Conservation (phyloP, 2,113 vertebrate genomes). For the Rhabdornis inornatus region DNA sequence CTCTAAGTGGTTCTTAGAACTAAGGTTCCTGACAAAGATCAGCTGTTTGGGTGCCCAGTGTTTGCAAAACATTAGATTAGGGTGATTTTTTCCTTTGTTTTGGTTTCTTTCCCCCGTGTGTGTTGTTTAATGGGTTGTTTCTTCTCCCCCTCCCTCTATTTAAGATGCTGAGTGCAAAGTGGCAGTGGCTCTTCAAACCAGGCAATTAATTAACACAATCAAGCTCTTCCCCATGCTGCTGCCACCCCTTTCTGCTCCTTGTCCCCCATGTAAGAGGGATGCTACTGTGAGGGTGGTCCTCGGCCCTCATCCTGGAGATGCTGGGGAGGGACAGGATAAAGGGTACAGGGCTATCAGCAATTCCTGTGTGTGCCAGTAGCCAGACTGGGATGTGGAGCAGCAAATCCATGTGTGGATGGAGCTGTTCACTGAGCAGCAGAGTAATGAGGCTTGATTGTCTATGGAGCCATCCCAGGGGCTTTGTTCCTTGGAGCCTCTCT, state of each 20-base stretch:
- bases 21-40: constrained; percentile 72
- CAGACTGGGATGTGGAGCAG: accelerated
- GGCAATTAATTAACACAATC: constrained; percentile 42
- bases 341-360: background rate
- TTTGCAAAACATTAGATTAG: constrained; percentile 72
- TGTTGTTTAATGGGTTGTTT: background rate
- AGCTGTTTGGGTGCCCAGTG: constrained; percentile 72
- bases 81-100: constrained; percentile 13
- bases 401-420: background rate
- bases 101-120: background rate
- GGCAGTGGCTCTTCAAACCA: background rate
- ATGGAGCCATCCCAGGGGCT: accelerated
- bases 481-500: background rate
- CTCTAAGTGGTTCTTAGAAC: constrained; percentile 77
- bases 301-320: background rate
- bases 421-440: background rate
- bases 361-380: background rate
- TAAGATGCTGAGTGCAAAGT: background rate
- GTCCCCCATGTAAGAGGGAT: background rate
- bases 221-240: background rate
- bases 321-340: background rate
- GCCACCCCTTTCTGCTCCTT: background rate
- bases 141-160: background rate
- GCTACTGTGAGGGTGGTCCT: background rate
- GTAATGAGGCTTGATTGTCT: background rate